Evolutionary conservation across 2,888 invertebrate genomes (phyloP).

Genomic region (Mythimna ferrago): DNA sequence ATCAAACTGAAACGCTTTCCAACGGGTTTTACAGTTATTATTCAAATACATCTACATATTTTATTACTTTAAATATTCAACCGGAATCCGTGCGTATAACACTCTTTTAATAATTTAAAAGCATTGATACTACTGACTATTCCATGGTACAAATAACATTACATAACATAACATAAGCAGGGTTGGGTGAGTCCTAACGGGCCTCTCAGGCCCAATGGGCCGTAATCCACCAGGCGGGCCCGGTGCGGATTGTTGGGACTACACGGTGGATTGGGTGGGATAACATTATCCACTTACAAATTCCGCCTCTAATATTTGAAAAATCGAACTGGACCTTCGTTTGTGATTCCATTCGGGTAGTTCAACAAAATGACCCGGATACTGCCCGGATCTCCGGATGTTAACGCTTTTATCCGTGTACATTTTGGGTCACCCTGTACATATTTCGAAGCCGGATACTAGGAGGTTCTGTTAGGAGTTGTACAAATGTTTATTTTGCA

Average conservation of each 20-base stretch:
- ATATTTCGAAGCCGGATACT: not conserved
- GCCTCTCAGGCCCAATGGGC: too few relatives aligned
- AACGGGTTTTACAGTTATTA: not conserved
- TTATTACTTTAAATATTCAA: not conserved
- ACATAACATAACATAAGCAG: too few relatives aligned
- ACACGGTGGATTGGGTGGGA: not conserved
- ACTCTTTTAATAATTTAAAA: not conserved
- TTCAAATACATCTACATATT: not conserved
- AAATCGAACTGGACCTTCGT: slow-evolving; percentile 9
- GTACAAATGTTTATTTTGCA: slow-evolving; percentile 5
- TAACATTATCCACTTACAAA: too few relatives aligned
- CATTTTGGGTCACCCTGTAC: slow-evolving; percentile 13
- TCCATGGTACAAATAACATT: not conserved
- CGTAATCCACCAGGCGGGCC: too few relatives aligned
- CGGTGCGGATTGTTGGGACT: not conserved
- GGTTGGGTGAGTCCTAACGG: not conserved
- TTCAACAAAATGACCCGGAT: slow-evolving; percentile 35
- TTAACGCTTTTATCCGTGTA: slow-evolving; percentile 26
- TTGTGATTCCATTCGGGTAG: not conserved
- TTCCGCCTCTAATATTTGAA: not conserved
- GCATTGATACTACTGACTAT: not conserved
- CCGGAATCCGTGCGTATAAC: not conserved
- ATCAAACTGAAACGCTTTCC: too few relatives aligned
- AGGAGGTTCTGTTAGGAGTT: slow-evolving; percentile 1
- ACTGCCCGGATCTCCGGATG: slow-evolving; percentile 28